Evolutionary conservation across 2,797 vertebrate genomes (phyloP).

Genomic region (Morelia viridis): DNA sequence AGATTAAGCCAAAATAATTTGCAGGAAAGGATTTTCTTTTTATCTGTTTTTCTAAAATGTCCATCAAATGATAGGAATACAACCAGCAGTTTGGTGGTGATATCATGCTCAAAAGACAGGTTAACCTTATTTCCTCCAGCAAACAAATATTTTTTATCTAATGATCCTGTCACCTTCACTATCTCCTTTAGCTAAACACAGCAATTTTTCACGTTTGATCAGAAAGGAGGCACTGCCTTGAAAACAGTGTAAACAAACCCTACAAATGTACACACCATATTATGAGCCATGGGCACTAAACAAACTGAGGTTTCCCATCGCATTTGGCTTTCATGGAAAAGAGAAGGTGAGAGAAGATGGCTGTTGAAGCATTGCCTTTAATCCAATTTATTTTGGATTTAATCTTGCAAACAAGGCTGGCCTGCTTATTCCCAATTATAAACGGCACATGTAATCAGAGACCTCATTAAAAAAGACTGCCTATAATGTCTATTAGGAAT

Average conservation of each 20-base stretch:
- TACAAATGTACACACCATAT: constrained; percentile 63
- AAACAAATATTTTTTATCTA: neutral
- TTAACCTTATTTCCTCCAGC: neutral
- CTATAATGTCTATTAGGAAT: constrained; percentile 82
- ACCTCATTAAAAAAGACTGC: constrained; percentile 84
- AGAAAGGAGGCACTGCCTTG: constrained; percentile 39
- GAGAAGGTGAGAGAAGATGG: constrained; percentile 48
- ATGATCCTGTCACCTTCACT: neutral
- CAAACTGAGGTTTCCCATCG: constrained; percentile 67
- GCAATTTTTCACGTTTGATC: constrained; percentile 42
- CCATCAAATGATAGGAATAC: neutral
- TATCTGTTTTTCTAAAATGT: neutral
- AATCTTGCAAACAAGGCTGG: constrained; percentile 80
- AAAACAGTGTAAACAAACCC: constrained; percentile 59
- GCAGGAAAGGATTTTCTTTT: neutral
- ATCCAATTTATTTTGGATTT: constrained; percentile 81
- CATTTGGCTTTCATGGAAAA: constrained; percentile 61
- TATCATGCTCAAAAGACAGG: neutral
- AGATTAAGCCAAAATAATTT: neutral
- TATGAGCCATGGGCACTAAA: constrained; percentile 70
- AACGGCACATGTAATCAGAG: constrained; percentile 81
- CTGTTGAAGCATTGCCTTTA: constrained; percentile 74
- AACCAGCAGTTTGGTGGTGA: neutral
- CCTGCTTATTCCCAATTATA: constrained; percentile 82
- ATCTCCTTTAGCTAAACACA: constrained; percentile 33